These are phyloP conservation scores for Drosophila eohydei DNA, from an alignment of 2,888 invertebrate species.

Conservation along the genomic window DNA sequence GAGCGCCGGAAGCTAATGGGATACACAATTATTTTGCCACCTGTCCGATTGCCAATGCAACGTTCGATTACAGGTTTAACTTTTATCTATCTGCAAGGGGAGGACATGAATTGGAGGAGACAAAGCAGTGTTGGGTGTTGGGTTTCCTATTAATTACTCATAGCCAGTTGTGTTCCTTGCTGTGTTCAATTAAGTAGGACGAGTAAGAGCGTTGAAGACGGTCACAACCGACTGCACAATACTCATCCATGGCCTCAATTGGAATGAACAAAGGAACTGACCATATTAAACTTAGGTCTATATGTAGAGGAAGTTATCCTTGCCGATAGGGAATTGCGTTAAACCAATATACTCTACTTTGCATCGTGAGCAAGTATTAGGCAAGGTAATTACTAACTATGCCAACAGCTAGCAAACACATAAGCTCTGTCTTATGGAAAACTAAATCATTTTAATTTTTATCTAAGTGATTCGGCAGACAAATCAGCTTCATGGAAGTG, in stretches of 20 bases:
- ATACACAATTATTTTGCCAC: slow-evolving; percentile 20
- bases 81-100: neutral
- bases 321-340: neutral
- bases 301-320: neutral
- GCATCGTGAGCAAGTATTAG: neutral
- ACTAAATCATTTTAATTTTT: slow-evolving; percentile 9
- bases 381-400: slow-evolving; percentile 36
- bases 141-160: slow-evolving; percentile 43
- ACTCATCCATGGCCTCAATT: neutral
- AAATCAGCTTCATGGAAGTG: neutral
- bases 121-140: slow-evolving; percentile 1
- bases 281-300: neutral
- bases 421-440: slow-evolving; percentile 16
- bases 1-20: slow-evolving; percentile 15
- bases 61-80: slow-evolving; percentile 27
- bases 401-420: slow-evolving; percentile 16
- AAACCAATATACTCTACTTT: neutral
- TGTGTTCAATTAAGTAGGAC: slow-evolving; percentile 40
- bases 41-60: slow-evolving; percentile 23
- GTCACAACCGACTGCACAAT: neutral
- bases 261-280: neutral
- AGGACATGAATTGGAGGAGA: neutral
- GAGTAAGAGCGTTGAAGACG: neutral
- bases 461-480: slow-evolving; percentile 11
- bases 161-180: slow-evolving; percentile 24